Percentiles rank a stretch among this genome's conserved stretches.
Evolutionary conservation across 2,113 vertebrate species (phyloP).

Genomic region (Archocentrus centrarchus): DNA sequence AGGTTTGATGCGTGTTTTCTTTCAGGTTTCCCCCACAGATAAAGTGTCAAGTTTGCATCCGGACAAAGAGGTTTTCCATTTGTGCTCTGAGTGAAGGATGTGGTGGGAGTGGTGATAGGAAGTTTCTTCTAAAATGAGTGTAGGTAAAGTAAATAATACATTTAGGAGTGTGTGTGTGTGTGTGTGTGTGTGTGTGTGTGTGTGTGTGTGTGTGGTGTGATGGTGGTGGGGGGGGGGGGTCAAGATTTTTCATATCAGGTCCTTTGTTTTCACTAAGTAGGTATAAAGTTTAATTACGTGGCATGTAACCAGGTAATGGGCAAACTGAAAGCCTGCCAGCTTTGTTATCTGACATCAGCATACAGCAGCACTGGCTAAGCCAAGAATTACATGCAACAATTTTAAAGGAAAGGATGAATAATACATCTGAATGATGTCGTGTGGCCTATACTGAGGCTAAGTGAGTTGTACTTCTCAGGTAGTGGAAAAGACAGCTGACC

Average conservation of each 20-base stretch:
- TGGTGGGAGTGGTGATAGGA: slow-evolving; percentile 50
- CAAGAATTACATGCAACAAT: slow-evolving; percentile 7
- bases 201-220: too few species aligned
- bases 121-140: slow-evolving; percentile 37
- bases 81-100: slow-evolving; percentile 46
- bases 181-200: background rate
- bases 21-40: slow-evolving; percentile 27
- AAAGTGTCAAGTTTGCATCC: slow-evolving; percentile 22
- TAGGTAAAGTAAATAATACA: slow-evolving; percentile 60
- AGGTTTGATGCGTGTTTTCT: slow-evolving; percentile 35
- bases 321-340: slow-evolving; percentile 33
- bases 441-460: background rate
- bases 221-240: slow-evolving; percentile 8
- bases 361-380: background rate
- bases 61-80: slow-evolving; percentile 31
- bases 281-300: slow-evolving; percentile 29
- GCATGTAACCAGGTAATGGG: slow-evolving; percentile 53
- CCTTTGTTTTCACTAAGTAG: slow-evolving; percentile 31
- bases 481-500: background rate
- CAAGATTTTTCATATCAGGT: slow-evolving; percentile 47
- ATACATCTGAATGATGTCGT: background rate
- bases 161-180: background rate
- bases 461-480: background rate
- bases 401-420: slow-evolving; percentile 17
- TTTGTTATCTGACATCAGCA: slow-evolving; percentile 42